Conservation (phyloP, 2,797 vertebrate genomes). For the Gadopsis bispinosus region DNA sequence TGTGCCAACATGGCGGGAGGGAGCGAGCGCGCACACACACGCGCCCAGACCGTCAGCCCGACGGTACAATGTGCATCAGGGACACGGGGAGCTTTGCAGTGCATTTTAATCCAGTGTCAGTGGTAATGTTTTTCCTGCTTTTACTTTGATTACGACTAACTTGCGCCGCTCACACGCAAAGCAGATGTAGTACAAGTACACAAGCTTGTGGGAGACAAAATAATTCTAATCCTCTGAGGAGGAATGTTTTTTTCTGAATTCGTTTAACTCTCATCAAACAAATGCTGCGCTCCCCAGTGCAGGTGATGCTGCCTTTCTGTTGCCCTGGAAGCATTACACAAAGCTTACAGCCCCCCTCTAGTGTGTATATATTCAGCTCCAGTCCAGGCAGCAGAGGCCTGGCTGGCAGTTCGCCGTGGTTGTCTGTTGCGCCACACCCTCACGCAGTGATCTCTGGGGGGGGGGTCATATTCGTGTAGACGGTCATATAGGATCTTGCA, state of each 20-base stretch:
- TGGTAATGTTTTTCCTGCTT: conserved; percentile 21
- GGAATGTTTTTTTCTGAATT: background rate
- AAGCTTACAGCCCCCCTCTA: background rate
- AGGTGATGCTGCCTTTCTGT: conserved; percentile 14
- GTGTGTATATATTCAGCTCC: background rate
- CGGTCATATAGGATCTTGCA: background rate
- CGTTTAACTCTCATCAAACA: conserved; percentile 38
- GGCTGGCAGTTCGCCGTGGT: background rate
- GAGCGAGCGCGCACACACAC: background rate
- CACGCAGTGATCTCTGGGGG: background rate
- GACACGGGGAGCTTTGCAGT: conserved; percentile 35
- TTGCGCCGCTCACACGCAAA: background rate
- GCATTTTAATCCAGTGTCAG: conserved; percentile 37
- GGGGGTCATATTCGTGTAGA: background rate
- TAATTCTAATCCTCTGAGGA: conserved; percentile 50
- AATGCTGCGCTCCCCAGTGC: conserved; percentile 10
- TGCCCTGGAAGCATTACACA: background rate
- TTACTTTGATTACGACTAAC: conserved; percentile 34
- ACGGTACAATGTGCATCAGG: conserved; percentile 12
- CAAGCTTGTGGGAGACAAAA: conserved; percentile 42
- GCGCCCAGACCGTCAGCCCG: background rate
- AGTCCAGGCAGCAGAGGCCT: background rate
- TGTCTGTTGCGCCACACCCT: background rate
- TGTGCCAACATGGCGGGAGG: conserved; percentile 34
- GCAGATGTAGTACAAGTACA: conserved; percentile 18